A percentile compares a stretch with the other conserved stretches of the same genome.
Evolutionary conservation across 2,888 invertebrate genomes (phyloP).

Genomic region (Mycalesis mineus): DNA sequence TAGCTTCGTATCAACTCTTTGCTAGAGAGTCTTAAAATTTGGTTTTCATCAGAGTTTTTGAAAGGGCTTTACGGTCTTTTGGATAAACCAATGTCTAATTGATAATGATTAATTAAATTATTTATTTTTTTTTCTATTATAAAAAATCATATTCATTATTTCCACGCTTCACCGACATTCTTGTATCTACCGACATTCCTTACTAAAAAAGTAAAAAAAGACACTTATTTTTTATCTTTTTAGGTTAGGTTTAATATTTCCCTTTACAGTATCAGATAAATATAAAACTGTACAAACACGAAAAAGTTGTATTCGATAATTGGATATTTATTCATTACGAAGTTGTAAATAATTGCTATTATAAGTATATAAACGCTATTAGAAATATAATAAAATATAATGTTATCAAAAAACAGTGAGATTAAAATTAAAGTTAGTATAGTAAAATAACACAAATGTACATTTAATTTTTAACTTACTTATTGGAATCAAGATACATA

Average conservation of each 20-base stretch:
- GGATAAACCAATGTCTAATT: no score
- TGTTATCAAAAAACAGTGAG: constrained; percentile 61
- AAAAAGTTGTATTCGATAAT: constrained; percentile 2
- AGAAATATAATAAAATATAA: constrained; percentile 65
- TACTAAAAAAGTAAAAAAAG: no score
- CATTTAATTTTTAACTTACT: constrained; percentile 53
- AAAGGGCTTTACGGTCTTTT: no score
- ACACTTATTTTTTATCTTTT: not conserved
- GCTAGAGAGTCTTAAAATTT: no score
- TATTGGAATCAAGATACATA: no score
- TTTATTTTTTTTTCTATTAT: no score
- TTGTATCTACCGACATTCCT: no score
- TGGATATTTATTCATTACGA: constrained; percentile 40
- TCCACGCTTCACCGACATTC: no score
- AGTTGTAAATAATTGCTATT: constrained; percentile 67
- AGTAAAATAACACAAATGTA: constrained; percentile 50
- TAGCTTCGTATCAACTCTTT: no score
- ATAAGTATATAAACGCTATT: constrained; percentile 65
- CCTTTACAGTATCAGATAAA: not conserved
- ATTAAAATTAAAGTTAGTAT: constrained; percentile 70
- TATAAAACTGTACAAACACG: not conserved
- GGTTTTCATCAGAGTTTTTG: no score
- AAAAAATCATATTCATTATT: no score
- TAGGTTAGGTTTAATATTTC: not conserved
- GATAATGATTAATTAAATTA: no score